Evolutionary conservation across 2,888 invertebrate genomes (phyloP).

Genomic region (Lucinisca nassula): DNA sequence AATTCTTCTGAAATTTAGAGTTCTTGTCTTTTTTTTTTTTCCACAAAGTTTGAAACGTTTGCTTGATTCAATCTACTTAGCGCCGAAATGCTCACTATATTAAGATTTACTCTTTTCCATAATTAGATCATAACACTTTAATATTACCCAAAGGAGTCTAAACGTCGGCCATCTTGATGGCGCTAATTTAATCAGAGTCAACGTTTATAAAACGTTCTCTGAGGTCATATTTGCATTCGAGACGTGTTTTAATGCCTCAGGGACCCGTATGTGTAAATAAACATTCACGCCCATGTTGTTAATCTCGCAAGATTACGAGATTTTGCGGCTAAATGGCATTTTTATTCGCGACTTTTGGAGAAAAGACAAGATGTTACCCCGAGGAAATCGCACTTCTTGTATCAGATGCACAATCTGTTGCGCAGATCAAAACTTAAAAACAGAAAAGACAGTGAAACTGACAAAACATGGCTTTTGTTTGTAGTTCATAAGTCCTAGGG

Average conservation of each 20-base stretch:
- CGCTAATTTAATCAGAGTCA: background rate
- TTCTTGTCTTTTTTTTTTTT: too few species aligned
- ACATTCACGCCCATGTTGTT: slow-evolving; percentile 35
- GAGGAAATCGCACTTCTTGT: background rate
- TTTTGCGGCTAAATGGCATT: slow-evolving; percentile 37
- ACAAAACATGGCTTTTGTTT: too few species aligned
- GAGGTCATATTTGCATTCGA: background rate
- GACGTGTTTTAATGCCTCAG: slow-evolving; percentile 4
- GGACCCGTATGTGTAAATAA: slow-evolving; percentile 29
- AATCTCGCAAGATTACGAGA: slow-evolving; percentile 32
- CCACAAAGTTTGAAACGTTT: too few species aligned
- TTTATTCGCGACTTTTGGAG: slow-evolving; percentile 35
- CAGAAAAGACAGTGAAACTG: too few species aligned
- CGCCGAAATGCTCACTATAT: too few species aligned
- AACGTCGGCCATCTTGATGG: background rate
- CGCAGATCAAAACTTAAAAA: background rate
- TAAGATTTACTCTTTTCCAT: background rate
- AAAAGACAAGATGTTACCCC: slow-evolving; percentile 49
- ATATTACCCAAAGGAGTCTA: background rate
- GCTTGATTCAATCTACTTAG: too few species aligned
- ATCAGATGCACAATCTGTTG: background rate
- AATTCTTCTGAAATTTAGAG: too few species aligned
- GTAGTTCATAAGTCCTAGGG: too few species aligned
- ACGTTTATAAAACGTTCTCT: background rate
- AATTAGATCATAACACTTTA: background rate